phyloP scores from a whole-genome alignment of 2,113 vertebrate species.

The Myxocyprinus asiaticus region DNA sequence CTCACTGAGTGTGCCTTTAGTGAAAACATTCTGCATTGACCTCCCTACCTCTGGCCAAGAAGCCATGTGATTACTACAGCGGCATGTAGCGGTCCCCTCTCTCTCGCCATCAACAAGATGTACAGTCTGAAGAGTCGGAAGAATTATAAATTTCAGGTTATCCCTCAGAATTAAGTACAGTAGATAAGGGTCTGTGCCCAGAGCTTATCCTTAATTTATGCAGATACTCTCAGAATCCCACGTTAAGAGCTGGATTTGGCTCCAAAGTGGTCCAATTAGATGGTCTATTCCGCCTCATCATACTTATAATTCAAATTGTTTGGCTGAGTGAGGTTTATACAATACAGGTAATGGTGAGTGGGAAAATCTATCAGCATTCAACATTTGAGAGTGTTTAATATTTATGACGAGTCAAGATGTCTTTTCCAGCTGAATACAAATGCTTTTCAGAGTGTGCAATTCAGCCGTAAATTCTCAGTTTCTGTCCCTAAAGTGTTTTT shows the following conservation, averaged over 20 bases:
- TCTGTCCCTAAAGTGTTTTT: conserved; percentile 35
- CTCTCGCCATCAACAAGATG: neutral
- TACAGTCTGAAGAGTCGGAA: conserved; percentile 23
- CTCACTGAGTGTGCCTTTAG: neutral
- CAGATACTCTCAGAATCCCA: conserved; percentile 52
- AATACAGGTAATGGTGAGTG: conserved; percentile 47
- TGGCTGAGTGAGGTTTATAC: conserved; percentile 46
- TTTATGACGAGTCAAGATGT: conserved; percentile 50
- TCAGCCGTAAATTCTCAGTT: conserved; percentile 40
- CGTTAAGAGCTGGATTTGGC: conserved; percentile 55
- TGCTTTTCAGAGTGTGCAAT: conserved; percentile 40
- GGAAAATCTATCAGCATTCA: conserved; percentile 51
- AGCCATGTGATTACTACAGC: no score
- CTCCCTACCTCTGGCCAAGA: conserved; percentile 34
- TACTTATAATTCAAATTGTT: conserved; percentile 41
- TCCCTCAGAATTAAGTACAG: conserved; percentile 35
- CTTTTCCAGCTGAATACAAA: conserved; percentile 43
- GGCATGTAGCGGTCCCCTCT: neutral
- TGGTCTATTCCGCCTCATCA: conserved; percentile 37
- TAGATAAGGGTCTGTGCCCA: conserved; percentile 57
- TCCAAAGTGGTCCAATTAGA: conserved; percentile 50
- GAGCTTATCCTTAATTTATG: conserved; percentile 58
- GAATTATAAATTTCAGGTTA: conserved; percentile 49
- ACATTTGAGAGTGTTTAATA: conserved; percentile 49
- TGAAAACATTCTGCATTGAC: conserved; percentile 16